Evolutionary conservation across 2,797 vertebrate genomes (phyloP).

Genomic region (Schizopygopsis malacanthus): DNA sequence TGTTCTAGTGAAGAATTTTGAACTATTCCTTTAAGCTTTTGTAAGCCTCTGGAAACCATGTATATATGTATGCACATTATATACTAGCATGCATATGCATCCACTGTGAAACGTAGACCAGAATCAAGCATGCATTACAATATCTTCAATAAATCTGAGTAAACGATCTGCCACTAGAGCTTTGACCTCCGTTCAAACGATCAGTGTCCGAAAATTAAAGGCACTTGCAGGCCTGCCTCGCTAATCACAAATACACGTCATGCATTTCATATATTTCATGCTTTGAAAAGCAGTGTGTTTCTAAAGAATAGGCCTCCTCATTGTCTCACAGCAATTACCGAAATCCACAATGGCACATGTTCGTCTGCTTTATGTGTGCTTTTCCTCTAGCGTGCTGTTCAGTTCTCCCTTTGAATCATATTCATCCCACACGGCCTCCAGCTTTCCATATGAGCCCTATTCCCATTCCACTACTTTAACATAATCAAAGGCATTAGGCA

Average conservation of each 20-base stretch:
- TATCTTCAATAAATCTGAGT: slow-evolving; percentile 28
- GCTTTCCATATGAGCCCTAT: slow-evolving; percentile 42
- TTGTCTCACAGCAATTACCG: slow-evolving; percentile 45
- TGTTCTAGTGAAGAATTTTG: not conserved
- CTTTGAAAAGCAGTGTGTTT: slow-evolving; percentile 50
- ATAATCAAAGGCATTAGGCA: slow-evolving; percentile 51
- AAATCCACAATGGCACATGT: slow-evolving; percentile 30
- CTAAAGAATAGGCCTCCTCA: slow-evolving; percentile 16
- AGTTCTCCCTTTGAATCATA: slow-evolving; percentile 12
- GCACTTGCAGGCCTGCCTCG: slow-evolving; percentile 32
- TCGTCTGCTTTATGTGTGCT: slow-evolving; percentile 35
- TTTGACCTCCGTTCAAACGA: slow-evolving; percentile 38
- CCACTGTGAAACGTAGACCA: not conserved
- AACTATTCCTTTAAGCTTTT: not conserved
- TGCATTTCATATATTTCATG: slow-evolving; percentile 46
- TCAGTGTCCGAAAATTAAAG: slow-evolving; percentile 41
- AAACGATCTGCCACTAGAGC: slow-evolving; percentile 32
- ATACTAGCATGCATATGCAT: not conserved
- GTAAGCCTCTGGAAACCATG: not conserved
- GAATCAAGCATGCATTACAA: slow-evolving; percentile 30
- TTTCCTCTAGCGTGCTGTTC: slow-evolving; percentile 6
- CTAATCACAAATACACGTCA: slow-evolving; percentile 54
- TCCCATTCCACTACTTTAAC: slow-evolving; percentile 45
- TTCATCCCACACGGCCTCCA: slow-evolving; percentile 36
- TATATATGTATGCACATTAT: too few species aligned